Conservation (phyloP, 23 tunicate genomes). For the Trididemnum nubilum region DNA sequence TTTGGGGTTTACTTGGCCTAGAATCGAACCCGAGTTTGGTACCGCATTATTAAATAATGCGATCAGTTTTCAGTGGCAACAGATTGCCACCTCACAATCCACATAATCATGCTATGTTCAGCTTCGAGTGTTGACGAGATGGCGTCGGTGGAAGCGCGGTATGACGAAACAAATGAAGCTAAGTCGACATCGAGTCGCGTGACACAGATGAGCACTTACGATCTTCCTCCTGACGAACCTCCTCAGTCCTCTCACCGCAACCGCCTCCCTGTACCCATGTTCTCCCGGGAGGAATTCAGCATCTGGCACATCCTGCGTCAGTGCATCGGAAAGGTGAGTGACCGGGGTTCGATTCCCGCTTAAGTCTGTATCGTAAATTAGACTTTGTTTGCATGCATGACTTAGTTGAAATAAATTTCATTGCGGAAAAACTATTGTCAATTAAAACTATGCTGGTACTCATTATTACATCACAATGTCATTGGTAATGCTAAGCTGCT, state of each 20-base stretch:
- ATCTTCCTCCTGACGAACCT: not conserved
- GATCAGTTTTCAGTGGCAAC: too few relatives aligned
- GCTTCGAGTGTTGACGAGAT: slow-evolving; percentile 3
- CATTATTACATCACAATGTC: too few relatives aligned
- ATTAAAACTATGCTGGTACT: too few relatives aligned
- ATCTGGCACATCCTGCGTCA: slow-evolving; percentile 87
- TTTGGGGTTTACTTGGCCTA: too few relatives aligned
- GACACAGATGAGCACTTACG: slow-evolving; percentile 5
- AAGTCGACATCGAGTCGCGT: slow-evolving; percentile 6
- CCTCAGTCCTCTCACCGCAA: slow-evolving; percentile 5
- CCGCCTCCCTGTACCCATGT: slow-evolving; percentile 58
- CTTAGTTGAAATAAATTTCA: not conserved
- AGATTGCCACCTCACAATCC: too few relatives aligned
- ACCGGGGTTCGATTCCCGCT: too few relatives aligned
- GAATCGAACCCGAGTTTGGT: too few relatives aligned
- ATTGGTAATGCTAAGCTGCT: too few relatives aligned
- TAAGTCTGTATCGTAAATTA: not conserved
- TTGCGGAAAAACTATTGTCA: not conserved
- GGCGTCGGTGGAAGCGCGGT: slow-evolving; percentile 6
- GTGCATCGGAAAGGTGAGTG: slow-evolving; percentile 89
- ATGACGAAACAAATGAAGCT: slow-evolving; percentile 1
- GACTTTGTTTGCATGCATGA: not conserved
- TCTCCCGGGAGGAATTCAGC: slow-evolving; percentile 80
- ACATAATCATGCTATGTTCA: too few relatives aligned
- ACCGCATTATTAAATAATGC: too few relatives aligned